phyloP scores from a whole-genome alignment of 1,140 invertebrate species.

The Drosophila triauraria region DNA sequence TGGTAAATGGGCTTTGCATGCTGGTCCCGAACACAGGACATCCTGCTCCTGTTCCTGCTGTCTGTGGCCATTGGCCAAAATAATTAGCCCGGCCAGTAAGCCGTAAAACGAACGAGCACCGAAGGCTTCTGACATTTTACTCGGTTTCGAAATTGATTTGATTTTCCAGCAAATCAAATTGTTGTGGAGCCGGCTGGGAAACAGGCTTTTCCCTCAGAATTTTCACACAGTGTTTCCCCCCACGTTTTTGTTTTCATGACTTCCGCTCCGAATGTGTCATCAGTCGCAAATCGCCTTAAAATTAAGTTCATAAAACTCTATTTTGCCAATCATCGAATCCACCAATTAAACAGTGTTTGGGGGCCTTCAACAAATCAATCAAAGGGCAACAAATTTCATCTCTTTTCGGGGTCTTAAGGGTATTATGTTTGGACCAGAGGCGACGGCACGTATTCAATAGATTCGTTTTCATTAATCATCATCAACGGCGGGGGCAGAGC shows the following conservation, averaged over 20 bases:
- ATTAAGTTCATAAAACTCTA: slow-evolving; percentile 41
- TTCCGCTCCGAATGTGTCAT: slow-evolving; percentile 40
- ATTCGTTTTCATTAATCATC: slow-evolving; percentile 75
- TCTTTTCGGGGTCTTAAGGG: slow-evolving; percentile 39
- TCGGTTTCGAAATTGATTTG: slow-evolving; percentile 69
- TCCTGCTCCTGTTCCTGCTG: slow-evolving; percentile 22
- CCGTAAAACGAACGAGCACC: slow-evolving; percentile 53
- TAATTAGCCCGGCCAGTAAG: slow-evolving; percentile 73
- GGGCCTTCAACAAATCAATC: slow-evolving; percentile 73
- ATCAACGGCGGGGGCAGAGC: slow-evolving; percentile 22
- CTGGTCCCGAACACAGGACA: slow-evolving; percentile 33
- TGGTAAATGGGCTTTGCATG: slow-evolving; percentile 57
- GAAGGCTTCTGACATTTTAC: slow-evolving; percentile 47
- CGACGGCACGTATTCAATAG: slow-evolving; percentile 59
- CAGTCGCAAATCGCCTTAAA: slow-evolving; percentile 63
- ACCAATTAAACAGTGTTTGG: slow-evolving; percentile 69
- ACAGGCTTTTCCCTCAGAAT: neutral
- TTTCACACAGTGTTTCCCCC: neutral
- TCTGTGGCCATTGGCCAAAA: slow-evolving; percentile 54
- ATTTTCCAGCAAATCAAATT: slow-evolving; percentile 61
- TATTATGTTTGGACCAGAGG: slow-evolving; percentile 52
- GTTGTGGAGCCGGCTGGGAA: slow-evolving; percentile 12
- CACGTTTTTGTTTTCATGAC: slow-evolving; percentile 3
- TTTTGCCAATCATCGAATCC: slow-evolving; percentile 77
- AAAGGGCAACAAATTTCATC: slow-evolving; percentile 58